Conservation (phyloP, 2,888 invertebrate species). For the Herminia tarsipennalis region DNA sequence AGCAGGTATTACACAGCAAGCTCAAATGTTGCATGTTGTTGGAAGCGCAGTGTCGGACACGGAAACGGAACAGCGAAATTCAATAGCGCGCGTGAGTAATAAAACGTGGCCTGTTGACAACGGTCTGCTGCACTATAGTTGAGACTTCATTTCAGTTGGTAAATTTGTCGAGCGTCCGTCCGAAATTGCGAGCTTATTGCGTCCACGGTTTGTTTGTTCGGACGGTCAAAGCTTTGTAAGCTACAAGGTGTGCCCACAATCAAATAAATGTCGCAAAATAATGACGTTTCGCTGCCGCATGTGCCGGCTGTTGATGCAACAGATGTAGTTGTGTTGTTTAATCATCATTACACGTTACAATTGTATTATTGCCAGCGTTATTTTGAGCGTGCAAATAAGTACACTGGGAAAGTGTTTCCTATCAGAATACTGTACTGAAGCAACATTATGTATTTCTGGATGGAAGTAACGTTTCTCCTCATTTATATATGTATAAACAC, state of each 20-base stretch:
- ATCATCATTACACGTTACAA: slow-evolving; percentile 21
- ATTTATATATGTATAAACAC: too few relatives aligned
- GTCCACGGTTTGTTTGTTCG: slow-evolving; percentile 72
- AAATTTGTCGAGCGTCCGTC: slow-evolving; percentile 78
- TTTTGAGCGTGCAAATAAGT: too few relatives aligned
- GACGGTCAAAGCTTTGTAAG: slow-evolving; percentile 77
- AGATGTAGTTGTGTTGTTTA: slow-evolving; percentile 24
- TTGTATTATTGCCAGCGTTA: too few relatives aligned
- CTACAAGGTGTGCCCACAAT: slow-evolving; percentile 66
- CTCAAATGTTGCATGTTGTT: slow-evolving; percentile 20
- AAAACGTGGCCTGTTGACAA: slow-evolving; percentile 79
- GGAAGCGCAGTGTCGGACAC: slow-evolving; percentile 42
- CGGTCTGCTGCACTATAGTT: slow-evolving; percentile 64
- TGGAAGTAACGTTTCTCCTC: too few relatives aligned
- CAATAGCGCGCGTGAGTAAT: slow-evolving; percentile 74
- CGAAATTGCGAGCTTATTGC: slow-evolving; percentile 81
- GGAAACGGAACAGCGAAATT: slow-evolving; percentile 67
- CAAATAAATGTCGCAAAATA: slow-evolving; percentile 64
- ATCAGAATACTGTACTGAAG: too few relatives aligned
- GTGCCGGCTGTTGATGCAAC: slow-evolving; percentile 28
- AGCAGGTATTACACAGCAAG: slow-evolving; percentile 12
- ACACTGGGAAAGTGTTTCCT: too few relatives aligned
- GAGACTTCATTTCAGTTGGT: slow-evolving; percentile 80
- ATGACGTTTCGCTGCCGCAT: slow-evolving; percentile 41
- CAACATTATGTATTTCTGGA: too few relatives aligned